Evolutionary conservation across 1,140 invertebrate genomes (phyloP).

Genomic region (Stegodyphus dumicola): DNA sequence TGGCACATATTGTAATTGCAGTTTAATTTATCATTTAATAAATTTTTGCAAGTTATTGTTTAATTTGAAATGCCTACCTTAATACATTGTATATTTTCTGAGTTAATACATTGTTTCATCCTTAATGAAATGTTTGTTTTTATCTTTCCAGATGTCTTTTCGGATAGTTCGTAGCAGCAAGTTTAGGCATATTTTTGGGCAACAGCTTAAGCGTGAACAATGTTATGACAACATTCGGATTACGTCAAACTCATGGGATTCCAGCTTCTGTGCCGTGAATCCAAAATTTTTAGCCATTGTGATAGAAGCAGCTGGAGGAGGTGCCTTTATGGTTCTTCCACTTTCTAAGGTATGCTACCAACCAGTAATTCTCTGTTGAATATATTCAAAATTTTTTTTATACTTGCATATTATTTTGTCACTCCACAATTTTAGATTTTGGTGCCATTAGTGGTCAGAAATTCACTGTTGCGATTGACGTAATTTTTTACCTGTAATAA

Average conservation of each 20-base stretch:
- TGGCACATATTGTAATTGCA: no score
- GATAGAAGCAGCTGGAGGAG: constrained; percentile 97
- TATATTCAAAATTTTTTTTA: not conserved
- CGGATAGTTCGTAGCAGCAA: constrained; percentile 95
- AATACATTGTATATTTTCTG: not conserved
- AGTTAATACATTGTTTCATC: constrained; percentile 2
- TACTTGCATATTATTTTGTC: not conserved
- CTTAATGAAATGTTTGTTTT: not conserved
- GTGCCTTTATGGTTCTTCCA: constrained; percentile 97
- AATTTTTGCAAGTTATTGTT: no score
- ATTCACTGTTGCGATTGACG: no score
- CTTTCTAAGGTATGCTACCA: constrained; percentile 85
- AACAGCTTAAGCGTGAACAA: constrained; percentile 94
- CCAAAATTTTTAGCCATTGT: constrained; percentile 99
- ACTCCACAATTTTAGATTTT: not conserved
- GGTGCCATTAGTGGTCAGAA: no score
- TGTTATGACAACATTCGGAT: constrained; percentile 99
- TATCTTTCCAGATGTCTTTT: constrained; percentile 82
- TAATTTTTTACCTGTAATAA: no score
- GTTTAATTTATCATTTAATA: no score
- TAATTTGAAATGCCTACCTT: not conserved
- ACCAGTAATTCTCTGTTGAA: not conserved
- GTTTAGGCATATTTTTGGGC: constrained; percentile 98
- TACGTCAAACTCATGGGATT: constrained; percentile 98
- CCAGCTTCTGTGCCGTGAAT: constrained; percentile 98